These are phyloP conservation scores for Spea multiplicata DNA, from an alignment of 2,113 vertebrate genomes.

Conservation along the genomic window DNA sequence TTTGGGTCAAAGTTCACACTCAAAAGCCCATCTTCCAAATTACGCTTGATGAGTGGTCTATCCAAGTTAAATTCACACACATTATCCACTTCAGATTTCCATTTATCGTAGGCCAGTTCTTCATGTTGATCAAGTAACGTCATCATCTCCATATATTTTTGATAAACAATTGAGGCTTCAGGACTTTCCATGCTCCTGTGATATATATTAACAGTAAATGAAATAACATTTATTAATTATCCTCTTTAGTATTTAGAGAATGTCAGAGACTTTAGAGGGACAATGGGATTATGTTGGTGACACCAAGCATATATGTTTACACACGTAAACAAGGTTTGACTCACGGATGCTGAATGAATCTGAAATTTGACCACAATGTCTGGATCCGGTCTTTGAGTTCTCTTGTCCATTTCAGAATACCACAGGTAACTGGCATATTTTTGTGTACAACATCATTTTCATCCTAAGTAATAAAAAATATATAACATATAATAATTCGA, in stretches of 20 bases:
- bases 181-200: slow-evolving; percentile 58
- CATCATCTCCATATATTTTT: slow-evolving; percentile 70
- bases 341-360: slow-evolving; percentile 63
- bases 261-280: not conserved
- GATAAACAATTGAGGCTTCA: slow-evolving; percentile 59
- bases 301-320: not conserved
- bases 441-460: slow-evolving; percentile 62
- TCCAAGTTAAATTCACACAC: slow-evolving; percentile 74
- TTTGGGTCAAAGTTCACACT: slow-evolving; percentile 78
- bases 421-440: slow-evolving; percentile 72
- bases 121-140: slow-evolving; percentile 68
- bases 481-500: not conserved
- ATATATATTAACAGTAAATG: not conserved
- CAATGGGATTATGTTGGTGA: not conserved
- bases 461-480: slow-evolving; percentile 56
- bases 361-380: slow-evolving; percentile 68
- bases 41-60: slow-evolving; percentile 66
- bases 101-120: slow-evolving; percentile 65
- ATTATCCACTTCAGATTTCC: slow-evolving; percentile 66
- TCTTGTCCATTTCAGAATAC: slow-evolving; percentile 71
- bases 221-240: too few relatives aligned
- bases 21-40: slow-evolving; percentile 63
- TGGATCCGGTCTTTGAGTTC: slow-evolving; percentile 68
- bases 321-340: slow-evolving; percentile 43
- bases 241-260: too few relatives aligned